These are phyloP conservation scores for Onthophagus sagittarius DNA, from an alignment of 2,888 invertebrate species.

Conservation along the genomic window DNA sequence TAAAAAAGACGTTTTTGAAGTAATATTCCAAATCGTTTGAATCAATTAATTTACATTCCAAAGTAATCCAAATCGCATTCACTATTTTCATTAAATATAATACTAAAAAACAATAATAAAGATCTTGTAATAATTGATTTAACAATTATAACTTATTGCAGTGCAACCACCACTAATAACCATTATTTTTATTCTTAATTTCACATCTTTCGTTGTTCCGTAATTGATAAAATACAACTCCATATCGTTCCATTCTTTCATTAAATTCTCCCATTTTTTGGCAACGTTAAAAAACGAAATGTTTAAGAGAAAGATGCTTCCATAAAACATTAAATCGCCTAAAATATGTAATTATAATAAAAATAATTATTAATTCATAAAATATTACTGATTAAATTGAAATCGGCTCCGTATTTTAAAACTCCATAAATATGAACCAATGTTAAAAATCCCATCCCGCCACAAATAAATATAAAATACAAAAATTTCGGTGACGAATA, in stretches of 20 bases:
- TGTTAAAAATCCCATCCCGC: not conserved
- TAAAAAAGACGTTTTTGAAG: not conserved
- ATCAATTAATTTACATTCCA: not conserved
- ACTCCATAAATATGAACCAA: not conserved
- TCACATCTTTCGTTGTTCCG: not conserved
- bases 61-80: not conserved
- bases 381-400: not conserved
- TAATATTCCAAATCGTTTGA: not conserved
- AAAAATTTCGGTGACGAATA: not conserved
- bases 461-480: not conserved
- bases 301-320: not conserved
- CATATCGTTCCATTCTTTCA: constrained; percentile 10
- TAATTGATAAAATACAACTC: not conserved
- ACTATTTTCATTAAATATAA: not conserved
- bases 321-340: not conserved
- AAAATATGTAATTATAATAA: not conserved
- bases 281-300: constrained; percentile 3
- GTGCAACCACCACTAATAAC: not conserved
- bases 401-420: not conserved
- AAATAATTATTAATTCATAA: not conserved
- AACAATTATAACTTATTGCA: not conserved
- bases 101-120: not conserved
- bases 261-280: not conserved
- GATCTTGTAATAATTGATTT: not conserved
- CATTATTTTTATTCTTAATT: not conserved